Conservation (phyloP, 2,888 invertebrate species). For the Tholera decimalis region DNA sequence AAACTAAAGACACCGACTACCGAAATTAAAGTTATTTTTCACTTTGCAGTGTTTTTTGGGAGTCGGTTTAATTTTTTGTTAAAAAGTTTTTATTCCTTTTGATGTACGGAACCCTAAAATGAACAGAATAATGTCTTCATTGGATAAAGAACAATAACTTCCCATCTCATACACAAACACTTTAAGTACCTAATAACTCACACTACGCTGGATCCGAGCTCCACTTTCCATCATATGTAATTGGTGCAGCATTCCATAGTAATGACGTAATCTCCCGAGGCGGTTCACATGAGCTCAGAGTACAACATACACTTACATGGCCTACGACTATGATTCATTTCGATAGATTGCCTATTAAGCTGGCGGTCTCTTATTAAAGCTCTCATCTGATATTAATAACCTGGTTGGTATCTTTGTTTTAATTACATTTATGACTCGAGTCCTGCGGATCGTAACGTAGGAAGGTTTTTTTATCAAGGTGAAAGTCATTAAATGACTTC, state of each 20-base stretch:
- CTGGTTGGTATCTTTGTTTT: slow-evolving; percentile 12
- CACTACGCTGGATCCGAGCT: slow-evolving; percentile 55
- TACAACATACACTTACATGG: slow-evolving; percentile 64
- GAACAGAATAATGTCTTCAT: not conserved
- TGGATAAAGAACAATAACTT: not conserved
- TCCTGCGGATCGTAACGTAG: not conserved
- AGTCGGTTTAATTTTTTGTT: no score
- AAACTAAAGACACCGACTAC: no score
- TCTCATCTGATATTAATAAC: slow-evolving; percentile 12
- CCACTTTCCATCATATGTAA: slow-evolving; percentile 69
- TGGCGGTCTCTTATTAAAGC: slow-evolving; percentile 28
- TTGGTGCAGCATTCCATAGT: slow-evolving; percentile 79
- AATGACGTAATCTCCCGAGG: slow-evolving; percentile 51
- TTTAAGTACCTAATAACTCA: slow-evolving; percentile 1
- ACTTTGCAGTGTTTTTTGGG: no score
- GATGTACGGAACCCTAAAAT: not conserved
- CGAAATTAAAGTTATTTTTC: no score
- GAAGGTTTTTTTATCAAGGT: no score
- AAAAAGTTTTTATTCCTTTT: no score
- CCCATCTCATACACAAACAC: not conserved
- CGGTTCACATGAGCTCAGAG: slow-evolving; percentile 64
- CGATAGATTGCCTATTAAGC: slow-evolving; percentile 52
- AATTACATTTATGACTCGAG: not conserved
- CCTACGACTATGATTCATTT: slow-evolving; percentile 63
- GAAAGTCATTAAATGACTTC: no score